Base-by-base conservation (phyloP, 2,113 vertebrate species). In the Speoplatyrhinus poulsoni region DNA sequence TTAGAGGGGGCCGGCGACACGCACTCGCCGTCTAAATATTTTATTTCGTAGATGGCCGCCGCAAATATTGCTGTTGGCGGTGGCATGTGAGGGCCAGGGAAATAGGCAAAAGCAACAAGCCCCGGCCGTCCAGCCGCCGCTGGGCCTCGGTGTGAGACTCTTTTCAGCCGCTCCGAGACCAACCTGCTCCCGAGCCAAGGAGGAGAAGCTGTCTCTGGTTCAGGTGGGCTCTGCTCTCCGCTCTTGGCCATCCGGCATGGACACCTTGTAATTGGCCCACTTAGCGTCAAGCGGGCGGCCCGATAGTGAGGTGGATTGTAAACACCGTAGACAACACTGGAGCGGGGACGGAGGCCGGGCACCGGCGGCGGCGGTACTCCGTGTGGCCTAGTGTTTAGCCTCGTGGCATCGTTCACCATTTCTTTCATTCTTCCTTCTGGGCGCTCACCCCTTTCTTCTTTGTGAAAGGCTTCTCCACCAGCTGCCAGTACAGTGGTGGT, bases 101-200 rank as follows among this genome's bases (percentile, higher is more conserved):
- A 76, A 87, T 71, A 67, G 75, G 69, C 79, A 79, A 67, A 67
- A 65, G 82, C 81, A 88, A 79, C 77, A 85, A 77, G 41, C n/a
- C n/a, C 16, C 13, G 15, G 12, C 62, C 53, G 47, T 53, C 60
- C 55, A 17, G 26, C 4, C 17, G 3, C 32, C 5, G 11, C 47
- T 57, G 46, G 54, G 36, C 50, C 69, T 72, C 63, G 77, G 79
- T 73, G 76, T 75, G 69, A 84, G 69, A 16, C 66, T 73, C 58
- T 82, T 81, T 82, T 76, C 48, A 77, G 49, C 36, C 47, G 13
- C 60, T 7, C 4, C 0, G 16, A 47, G 46, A 65, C 76, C 16
- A 49, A 60, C 16, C 9, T 60, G 2, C 49, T 67, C 70, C 67
- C 67, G 17, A 16, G 60, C 17, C 60, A 48, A 75, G 63, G 59